Percentiles rank a stretch among this genome's conserved stretches.
phyloP scores from a whole-genome alignment of 64 coral and sea anemone species.

The Actinia equina region DNA sequence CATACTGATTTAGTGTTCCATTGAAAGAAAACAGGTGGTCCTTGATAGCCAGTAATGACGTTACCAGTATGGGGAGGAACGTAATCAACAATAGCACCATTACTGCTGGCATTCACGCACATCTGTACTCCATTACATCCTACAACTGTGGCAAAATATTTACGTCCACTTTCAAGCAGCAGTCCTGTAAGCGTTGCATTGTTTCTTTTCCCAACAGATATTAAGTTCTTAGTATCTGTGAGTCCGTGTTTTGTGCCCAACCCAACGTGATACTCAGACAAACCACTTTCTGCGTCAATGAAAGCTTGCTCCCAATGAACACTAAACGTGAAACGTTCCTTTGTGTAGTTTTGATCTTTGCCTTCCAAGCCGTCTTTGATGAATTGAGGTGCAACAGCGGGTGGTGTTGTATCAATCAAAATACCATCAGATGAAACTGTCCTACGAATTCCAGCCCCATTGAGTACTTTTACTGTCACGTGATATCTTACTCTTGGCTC shows the following conservation, averaged over 20 bases:
- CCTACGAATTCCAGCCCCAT: slow-evolving; percentile 68
- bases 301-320: slow-evolving; percentile 95
- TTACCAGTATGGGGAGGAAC: slow-evolving; percentile 78
- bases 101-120: slow-evolving; percentile 88
- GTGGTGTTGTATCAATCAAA: slow-evolving; percentile 65
- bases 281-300: slow-evolving; percentile 69
- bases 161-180: slow-evolving; percentile 65
- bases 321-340: slow-evolving; percentile 45
- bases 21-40: slow-evolving; percentile 69
- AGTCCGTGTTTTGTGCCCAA: slow-evolving; percentile 60
- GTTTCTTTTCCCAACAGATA: slow-evolving; percentile 56
- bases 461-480: slow-evolving; percentile 64
- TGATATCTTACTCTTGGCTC: slow-evolving; percentile 75
- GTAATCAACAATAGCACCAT: slow-evolving; percentile 86
- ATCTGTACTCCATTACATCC: slow-evolving; percentile 93
- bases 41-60: slow-evolving; percentile 68
- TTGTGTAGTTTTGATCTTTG: slow-evolving; percentile 69
- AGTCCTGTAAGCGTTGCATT: slow-evolving; percentile 45
- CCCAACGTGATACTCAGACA: slow-evolving; percentile 60
- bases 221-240: slow-evolving; percentile 36
- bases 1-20: slow-evolving; percentile 87
- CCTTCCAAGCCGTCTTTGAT: slow-evolving; percentile 85
- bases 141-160: slow-evolving; percentile 71
- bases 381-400: slow-evolving; percentile 53
- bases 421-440: slow-evolving; percentile 86